Evolutionary conservation across 2,888 invertebrate species (phyloP).

Genomic region (Drosophila glabriapex): DNA sequence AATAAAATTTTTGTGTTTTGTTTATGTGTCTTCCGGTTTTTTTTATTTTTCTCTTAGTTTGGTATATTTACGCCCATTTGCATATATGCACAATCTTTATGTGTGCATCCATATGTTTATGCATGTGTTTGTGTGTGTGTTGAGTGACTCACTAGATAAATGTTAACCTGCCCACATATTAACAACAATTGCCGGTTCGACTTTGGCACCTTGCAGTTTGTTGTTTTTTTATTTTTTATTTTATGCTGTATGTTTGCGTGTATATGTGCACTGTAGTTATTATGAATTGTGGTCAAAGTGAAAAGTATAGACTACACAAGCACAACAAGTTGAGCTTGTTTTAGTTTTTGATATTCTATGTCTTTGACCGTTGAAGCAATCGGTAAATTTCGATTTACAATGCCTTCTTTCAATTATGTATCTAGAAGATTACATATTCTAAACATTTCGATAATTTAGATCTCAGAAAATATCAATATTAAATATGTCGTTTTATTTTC

Average conservation of each 20-base stretch:
- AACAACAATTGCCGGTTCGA: conserved; percentile 56
- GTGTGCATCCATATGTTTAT: conserved; percentile 19
- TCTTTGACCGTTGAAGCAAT: too few relatives aligned
- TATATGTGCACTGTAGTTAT: neutral
- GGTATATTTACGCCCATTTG: conserved; percentile 51
- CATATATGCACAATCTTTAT: conserved; percentile 25
- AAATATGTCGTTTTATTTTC: neutral
- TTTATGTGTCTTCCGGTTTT: neutral
- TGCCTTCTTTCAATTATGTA: neutral
- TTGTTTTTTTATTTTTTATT: neutral
- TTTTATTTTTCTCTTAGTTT: conserved; percentile 19
- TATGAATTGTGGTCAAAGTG: neutral
- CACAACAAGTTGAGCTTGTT: neutral
- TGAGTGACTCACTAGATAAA: conserved; percentile 60
- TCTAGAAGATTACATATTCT: neutral
- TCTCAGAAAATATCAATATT: neutral
- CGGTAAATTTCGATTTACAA: neutral
- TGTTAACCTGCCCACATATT: conserved; percentile 45
- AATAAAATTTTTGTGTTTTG: neutral
- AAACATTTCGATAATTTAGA: neutral
- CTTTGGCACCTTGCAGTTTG: conserved; percentile 59
- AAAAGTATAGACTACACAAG: neutral
- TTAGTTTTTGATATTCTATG: neutral
- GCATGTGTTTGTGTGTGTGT: conserved; percentile 16
- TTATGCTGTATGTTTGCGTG: neutral